Evolutionary conservation across 2,113 vertebrate genomes (phyloP).

Genomic region (Ceuthmochares aereus): DNA sequence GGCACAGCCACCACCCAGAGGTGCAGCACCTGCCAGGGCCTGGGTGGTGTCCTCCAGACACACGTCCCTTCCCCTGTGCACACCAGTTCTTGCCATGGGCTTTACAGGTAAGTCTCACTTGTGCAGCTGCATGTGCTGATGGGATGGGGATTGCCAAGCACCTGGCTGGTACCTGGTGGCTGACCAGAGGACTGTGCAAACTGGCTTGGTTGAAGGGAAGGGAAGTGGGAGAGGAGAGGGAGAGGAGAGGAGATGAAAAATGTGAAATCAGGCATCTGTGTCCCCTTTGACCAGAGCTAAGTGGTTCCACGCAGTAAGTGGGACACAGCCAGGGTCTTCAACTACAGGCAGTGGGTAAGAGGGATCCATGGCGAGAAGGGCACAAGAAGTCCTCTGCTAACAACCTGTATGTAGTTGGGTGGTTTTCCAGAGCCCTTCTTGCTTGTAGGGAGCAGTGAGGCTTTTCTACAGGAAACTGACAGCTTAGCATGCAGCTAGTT

Average conservation of each 20-base stretch:
- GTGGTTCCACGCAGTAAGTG: neutral
- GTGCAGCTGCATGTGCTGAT: rapidly evolving
- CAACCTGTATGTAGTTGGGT: neutral
- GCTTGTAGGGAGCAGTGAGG: neutral
- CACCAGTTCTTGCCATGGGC: neutral
- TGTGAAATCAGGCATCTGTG: neutral
- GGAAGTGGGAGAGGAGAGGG: no score
- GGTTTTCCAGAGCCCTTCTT: neutral
- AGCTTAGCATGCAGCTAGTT: neutral
- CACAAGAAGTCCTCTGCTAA: neutral
- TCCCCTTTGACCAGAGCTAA: neutral
- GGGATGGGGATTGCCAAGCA: neutral
- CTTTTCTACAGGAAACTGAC: neutral
- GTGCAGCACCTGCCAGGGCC: neutral
- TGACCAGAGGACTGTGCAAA: neutral
- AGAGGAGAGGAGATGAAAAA: neutral
- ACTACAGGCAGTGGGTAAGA: neutral
- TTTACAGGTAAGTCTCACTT: neutral
- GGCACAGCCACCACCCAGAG: rapidly evolving
- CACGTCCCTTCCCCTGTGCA: neutral
- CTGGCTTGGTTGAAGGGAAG: neutral
- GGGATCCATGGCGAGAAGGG: no score
- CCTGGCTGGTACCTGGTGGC: rapidly evolving
- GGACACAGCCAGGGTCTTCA: neutral
- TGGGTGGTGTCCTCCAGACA: neutral